Evolutionary conservation across 2,797 vertebrate genomes (phyloP).

Genomic region (Todus mexicanus): DNA sequence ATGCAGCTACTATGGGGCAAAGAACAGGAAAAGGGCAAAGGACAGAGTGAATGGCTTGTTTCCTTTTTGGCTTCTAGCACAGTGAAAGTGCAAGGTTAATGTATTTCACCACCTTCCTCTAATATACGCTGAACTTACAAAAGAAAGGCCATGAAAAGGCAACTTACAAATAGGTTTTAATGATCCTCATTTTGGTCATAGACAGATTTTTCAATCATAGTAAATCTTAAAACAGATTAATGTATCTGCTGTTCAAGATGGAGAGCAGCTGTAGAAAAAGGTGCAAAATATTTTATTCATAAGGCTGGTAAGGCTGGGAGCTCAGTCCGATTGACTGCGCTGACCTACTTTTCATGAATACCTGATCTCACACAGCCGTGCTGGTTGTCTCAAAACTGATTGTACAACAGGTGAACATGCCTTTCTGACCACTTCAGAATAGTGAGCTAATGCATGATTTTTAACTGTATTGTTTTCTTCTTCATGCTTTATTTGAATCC

Average conservation of each 20-base stretch:
- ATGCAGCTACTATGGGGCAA: not conserved
- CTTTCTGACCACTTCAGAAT: not conserved
- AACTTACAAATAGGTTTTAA: not conserved
- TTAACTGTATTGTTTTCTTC: not conserved
- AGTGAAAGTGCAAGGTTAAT: not conserved
- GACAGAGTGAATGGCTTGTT: not conserved
- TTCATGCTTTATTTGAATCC: not conserved
- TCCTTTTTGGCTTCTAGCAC: not conserved
- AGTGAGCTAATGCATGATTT: not conserved
- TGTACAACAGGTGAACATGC: not conserved
- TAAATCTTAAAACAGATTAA: not conserved
- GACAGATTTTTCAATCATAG: not conserved
- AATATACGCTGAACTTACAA: not conserved
- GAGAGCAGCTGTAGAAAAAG: not conserved
- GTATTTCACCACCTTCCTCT: not conserved
- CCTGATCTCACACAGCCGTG: not conserved
- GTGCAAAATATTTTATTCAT: slow-evolving; percentile 51
- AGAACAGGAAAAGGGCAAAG: not conserved
- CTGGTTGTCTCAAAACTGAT: not conserved
- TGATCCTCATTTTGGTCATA: not conserved
- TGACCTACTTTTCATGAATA: slow-evolving; percentile 55
- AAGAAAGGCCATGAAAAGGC: not conserved
- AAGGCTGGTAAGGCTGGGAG: not conserved
- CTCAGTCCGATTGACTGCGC: not conserved
- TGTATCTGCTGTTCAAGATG: not conserved